A percentile compares a stretch with the other conserved stretches of the same genome.
phyloP scores from a whole-genome alignment of 2,797 vertebrate genomes.

The Peromyscus eremicus region DNA sequence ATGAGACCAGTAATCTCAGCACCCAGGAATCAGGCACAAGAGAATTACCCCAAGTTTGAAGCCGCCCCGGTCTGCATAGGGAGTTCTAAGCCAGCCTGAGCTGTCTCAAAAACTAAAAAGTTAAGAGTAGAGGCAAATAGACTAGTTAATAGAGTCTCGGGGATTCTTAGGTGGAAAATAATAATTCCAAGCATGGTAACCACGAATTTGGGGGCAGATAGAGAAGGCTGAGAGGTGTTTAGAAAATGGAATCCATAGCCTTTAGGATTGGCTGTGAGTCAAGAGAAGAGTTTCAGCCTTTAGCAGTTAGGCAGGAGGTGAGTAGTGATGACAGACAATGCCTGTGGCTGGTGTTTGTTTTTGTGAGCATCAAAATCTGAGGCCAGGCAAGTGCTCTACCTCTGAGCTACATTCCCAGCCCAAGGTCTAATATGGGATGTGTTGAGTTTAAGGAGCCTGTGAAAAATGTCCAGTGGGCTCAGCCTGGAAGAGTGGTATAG shows the following conservation, averaged over 20 bases:
- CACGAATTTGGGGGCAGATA: background rate
- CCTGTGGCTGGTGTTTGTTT: background rate
- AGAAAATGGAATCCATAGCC: background rate
- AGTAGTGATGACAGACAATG: background rate
- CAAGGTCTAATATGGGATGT: background rate
- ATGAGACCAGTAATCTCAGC: background rate
- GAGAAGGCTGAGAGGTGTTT: background rate
- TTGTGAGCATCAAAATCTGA: background rate
- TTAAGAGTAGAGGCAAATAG: background rate
- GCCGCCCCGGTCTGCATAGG: background rate
- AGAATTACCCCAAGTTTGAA: background rate
- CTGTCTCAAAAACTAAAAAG: background rate
- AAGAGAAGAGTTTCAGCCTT: slow-evolving; percentile 22
- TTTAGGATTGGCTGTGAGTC: background rate
- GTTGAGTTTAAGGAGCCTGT: slow-evolving; percentile 44
- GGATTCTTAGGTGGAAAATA: slow-evolving; percentile 36
- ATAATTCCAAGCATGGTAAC: background rate
- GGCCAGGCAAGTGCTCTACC: background rate
- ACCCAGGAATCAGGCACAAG: background rate
- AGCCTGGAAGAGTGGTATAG: background rate
- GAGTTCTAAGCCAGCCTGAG: background rate
- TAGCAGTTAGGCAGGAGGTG: background rate
- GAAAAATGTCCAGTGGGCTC: background rate
- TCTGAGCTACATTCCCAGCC: background rate
- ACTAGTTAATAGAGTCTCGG: background rate